Evolutionary conservation across 2,888 invertebrate species (phyloP).

Genomic region (Diploptera punctata): DNA sequence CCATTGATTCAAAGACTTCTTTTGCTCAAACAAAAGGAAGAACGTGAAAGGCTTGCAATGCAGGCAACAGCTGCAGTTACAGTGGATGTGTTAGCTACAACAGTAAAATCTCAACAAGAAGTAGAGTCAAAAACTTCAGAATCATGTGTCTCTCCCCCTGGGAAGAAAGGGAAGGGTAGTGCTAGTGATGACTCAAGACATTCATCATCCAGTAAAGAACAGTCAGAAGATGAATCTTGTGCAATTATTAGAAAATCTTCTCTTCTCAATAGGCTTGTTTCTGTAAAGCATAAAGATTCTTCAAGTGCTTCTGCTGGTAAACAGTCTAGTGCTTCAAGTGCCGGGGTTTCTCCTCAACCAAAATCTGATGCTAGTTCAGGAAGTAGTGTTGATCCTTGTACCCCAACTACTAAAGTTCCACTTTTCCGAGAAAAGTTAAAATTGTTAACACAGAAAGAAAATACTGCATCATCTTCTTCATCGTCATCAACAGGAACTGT

Average conservation of each 20-base stretch:
- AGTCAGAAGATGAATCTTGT: constrained; percentile 27
- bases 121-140: background rate
- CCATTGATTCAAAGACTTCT: constrained; percentile 77
- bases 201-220: constrained; percentile 29
- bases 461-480: background rate
- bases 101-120: constrained; percentile 54
- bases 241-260: constrained; percentile 20
- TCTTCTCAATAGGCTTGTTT: constrained; percentile 35
- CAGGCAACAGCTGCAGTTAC: constrained; percentile 74
- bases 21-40: constrained; percentile 66
- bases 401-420: constrained; percentile 11
- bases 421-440: constrained; percentile 36
- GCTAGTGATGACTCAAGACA: constrained; percentile 16
- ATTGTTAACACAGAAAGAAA: constrained; percentile 31
- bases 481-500: constrained; percentile 15
- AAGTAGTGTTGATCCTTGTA: background rate
- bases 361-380: background rate
- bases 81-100: constrained; percentile 51
- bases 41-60: constrained; percentile 32
- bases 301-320: background rate
- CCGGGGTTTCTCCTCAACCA: background rate
- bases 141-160: background rate
- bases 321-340: background rate
- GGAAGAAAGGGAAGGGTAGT: background rate
- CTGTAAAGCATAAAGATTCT: constrained; percentile 35